Evolutionary conservation across 2,113 vertebrate genomes (phyloP).

Genomic region (Porphyrio hochstetteri): DNA sequence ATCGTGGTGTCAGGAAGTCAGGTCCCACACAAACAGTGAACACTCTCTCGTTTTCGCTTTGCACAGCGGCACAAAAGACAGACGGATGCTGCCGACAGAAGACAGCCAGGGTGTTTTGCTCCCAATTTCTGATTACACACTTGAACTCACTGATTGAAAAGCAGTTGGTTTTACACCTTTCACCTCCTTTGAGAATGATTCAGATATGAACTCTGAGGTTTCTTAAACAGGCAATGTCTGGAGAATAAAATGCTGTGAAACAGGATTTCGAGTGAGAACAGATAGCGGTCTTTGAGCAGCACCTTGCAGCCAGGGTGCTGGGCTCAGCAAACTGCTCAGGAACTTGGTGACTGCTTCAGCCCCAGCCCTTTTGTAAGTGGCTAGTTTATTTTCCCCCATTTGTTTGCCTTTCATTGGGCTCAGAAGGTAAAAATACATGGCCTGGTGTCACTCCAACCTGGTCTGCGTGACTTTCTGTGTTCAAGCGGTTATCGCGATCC

Average conservation of each 20-base stretch:
- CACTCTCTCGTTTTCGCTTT: neutral
- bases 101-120: too few relatives aligned
- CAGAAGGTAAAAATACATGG: neutral
- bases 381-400: neutral
- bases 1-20: neutral
- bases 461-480: neutral
- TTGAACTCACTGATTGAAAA: neutral
- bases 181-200: neutral
- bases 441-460: neutral
- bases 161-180: neutral
- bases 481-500: neutral
- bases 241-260: neutral
- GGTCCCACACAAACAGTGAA: neutral
- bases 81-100: rapidly evolving
- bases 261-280: neutral
- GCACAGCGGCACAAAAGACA: neutral
- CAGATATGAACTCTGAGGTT: neutral
- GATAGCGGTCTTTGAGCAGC: neutral
- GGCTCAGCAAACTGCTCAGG: neutral
- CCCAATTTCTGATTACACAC: neutral
- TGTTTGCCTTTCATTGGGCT: neutral
- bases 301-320: neutral
- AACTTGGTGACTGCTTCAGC: neutral
- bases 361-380: neutral
- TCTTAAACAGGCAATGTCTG: neutral